Conservation (phyloP, 2,797 vertebrate species). For the Botia almorhae region DNA sequence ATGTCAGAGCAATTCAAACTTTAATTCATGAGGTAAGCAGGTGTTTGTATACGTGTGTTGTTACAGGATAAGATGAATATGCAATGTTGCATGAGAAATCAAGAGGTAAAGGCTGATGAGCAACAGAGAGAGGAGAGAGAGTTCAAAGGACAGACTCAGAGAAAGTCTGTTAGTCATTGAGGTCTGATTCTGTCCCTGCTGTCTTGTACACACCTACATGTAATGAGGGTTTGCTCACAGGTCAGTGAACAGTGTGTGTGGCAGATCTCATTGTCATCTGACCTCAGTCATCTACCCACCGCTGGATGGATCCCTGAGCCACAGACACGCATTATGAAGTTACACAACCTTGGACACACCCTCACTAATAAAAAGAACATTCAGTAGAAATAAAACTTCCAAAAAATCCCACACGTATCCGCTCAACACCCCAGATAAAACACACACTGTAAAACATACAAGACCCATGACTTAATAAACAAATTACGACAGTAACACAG, state of each 20-base stretch:
- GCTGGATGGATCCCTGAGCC: neutral
- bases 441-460: constrained; percentile 8
- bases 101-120: constrained; percentile 6
- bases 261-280: constrained; percentile 52
- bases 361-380: constrained; percentile 27
- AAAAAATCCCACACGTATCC: constrained; percentile 51
- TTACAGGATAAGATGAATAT: neutral
- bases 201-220: constrained; percentile 52
- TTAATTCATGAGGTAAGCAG: neutral
- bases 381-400: neutral
- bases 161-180: constrained; percentile 32
- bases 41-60: neutral
- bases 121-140: constrained; percentile 17
- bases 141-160: constrained; percentile 18
- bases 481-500: neutral
- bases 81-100: constrained; percentile 11
- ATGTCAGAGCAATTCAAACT: neutral
- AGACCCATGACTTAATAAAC: neutral
- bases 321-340: constrained; percentile 35
- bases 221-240: constrained; percentile 59
- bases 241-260: constrained; percentile 52
- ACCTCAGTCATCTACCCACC: constrained; percentile 36
- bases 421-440: constrained; percentile 24
- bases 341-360: constrained; percentile 46
- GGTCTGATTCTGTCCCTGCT: constrained; percentile 40